phyloP scores from a whole-genome alignment of 2,113 vertebrate genomes.

The Actenoides hombroni region DNA sequence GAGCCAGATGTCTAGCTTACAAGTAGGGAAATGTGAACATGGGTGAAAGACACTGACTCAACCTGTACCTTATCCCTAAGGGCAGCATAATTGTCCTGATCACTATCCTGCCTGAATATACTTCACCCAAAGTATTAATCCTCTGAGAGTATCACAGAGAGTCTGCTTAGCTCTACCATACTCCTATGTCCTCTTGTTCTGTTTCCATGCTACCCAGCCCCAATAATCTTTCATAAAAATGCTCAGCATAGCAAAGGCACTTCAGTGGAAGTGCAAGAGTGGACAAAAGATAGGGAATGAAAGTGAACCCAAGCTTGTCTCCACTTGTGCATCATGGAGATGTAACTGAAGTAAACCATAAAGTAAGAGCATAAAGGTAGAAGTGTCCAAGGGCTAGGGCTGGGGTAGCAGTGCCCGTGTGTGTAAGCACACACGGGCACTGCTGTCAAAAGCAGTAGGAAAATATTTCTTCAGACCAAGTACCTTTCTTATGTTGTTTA shows the following conservation, averaged over 20 bases:
- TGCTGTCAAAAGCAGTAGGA: neutral
- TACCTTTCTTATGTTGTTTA: neutral
- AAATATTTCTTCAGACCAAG: neutral
- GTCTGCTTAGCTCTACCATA: neutral
- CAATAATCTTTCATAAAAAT: neutral
- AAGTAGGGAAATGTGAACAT: neutral
- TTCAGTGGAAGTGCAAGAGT: neutral
- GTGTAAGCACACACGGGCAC: neutral
- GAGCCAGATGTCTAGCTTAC: neutral
- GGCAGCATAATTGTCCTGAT: neutral
- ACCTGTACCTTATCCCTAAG: neutral
- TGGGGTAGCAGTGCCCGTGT: neutral
- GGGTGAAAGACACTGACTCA: neutral
- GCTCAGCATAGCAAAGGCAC: fast-evolving
- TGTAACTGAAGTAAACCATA: neutral
- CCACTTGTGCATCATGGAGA: neutral
- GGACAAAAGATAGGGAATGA: neutral
- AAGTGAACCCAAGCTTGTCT: neutral
- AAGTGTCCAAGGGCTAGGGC: neutral
- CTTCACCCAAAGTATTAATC: neutral
- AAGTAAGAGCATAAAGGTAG: neutral
- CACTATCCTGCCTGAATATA: neutral
- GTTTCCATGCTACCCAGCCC: neutral
- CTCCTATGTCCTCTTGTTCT: neutral
- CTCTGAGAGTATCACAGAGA: neutral